Evolutionary conservation across 2,888 invertebrate genomes (phyloP).

Genomic region (Heliconius cydno): DNA sequence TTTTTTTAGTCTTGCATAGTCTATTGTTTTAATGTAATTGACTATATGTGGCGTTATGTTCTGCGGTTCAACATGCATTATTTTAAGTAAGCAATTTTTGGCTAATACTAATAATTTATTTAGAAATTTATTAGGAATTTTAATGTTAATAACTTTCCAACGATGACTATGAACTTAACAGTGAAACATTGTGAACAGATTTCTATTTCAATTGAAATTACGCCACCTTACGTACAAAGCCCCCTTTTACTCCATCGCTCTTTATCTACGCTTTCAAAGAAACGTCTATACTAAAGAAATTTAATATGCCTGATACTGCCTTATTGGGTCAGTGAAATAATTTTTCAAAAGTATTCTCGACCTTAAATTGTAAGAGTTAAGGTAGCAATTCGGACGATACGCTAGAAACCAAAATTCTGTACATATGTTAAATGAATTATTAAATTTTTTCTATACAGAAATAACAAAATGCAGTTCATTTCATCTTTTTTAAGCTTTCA

Average conservation of each 20-base stretch:
- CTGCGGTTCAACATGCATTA: too few relatives aligned
- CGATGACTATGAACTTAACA: conserved; percentile 1
- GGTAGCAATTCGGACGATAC: not conserved
- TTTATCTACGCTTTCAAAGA: conserved; percentile 42
- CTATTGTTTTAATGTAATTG: too few relatives aligned
- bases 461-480: not conserved
- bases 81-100: too few relatives aligned
- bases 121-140: not conserved
- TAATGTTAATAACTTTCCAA: not conserved
- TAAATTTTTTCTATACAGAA: conserved; percentile 1
- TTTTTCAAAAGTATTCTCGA: not conserved
- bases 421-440: conserved; percentile 24
- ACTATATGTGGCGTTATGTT: too few relatives aligned
- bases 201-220: conserved; percentile 35
- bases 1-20: too few relatives aligned
- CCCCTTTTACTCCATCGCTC: conserved; percentile 30
- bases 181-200: not conserved
- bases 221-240: conserved; percentile 32
- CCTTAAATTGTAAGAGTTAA: not conserved
- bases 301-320: conserved; percentile 40
- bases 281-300: conserved; percentile 41
- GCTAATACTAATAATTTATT: not conserved
- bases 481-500: conserved; percentile 2
- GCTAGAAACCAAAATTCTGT: not conserved
- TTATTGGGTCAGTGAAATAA: conserved; percentile 36